Evolutionary conservation across 2,113 vertebrate genomes (phyloP), one percentile per base, ranked within the genome.

Genomic region (Capricornis sumatraensis): DNA sequence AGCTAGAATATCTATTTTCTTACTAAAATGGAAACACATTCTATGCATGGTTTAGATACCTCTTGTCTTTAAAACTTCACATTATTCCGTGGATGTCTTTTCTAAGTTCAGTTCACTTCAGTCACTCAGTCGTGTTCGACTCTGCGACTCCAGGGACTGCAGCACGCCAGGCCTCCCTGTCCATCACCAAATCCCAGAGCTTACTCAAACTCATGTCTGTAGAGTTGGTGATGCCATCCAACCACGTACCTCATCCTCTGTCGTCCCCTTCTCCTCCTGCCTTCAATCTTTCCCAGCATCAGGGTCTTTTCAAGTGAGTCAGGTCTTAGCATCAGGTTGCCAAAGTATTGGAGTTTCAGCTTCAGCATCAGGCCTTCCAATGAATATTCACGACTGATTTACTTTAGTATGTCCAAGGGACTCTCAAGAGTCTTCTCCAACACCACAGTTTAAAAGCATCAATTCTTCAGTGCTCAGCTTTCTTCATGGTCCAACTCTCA

Each of bases 1-100:
- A 84, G 74, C 76, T 62, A 88, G 45, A 43, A 45, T 40, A 71
- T 21, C 53, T 60, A 62, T 91, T 30, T 89, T 58, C 33, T 62
- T 36, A 83, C 50, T 62, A 78, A 71, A 97, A 64, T 82, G 33
- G n/a, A 21, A 97, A 94, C 27, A 76, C 27, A 33, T 33, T 89
- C 57, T 64, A 57, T 45, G 23, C 17, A 64, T 47, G 81, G 15
- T 76, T 95, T 85, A 27, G 10, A 94, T 84, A 67, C 23, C 12
- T 67, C 8, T 27, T 91, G 78, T 55, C 67, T 79, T 86, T 89
- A 87, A 96, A 87, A 85, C 30, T 84, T 94, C 67, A 60, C 28
- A 79, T n/a, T 15, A 79, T 47, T 45, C 53, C 16, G 15, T 45
- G 6, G 3, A 87, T 95, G 16, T 53, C 55, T 83, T 95, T 95